Base-by-base conservation (phyloP, 2,888 invertebrate genomes). In the Xiphydria camelus region DNA sequence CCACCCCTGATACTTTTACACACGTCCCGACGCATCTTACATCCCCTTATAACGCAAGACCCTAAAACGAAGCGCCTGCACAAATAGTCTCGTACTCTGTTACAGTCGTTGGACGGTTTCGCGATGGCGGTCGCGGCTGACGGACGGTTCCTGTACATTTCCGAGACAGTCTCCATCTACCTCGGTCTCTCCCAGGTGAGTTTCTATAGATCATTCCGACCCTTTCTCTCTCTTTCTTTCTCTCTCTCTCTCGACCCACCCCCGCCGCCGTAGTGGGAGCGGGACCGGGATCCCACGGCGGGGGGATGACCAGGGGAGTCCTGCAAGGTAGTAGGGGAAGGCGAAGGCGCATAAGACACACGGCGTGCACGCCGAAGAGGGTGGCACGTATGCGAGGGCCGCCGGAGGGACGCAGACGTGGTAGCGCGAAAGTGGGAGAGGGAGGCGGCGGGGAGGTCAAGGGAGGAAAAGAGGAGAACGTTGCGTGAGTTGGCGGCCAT, bases 131-230 rank as follows among this genome's bases (percentile, higher is more conserved):
- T 99, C 60, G 94, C 94, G 41, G 90, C 93, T 58, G 96, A 96
- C 78, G 97, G 96, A 57, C 85, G 96, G 76, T 96, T 99, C 81
- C 86, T 99, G 76, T 99, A 99, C 84, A 96, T 99, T 82, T 98
- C 97, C 65, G 99, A 99, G 84, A 98, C 98, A 67, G 98, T 99
- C 70, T 99, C 98, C 76, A 96, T 98, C 79, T 98, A 98, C 83
- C 86, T 99, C 79, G 99, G 99, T 69, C 88, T 99, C 78, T 98
- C 97, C 78, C 98, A 98, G 89, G 95, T 94, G 81, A 84, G 85
- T 80, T 61, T 51, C 51, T 29, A 41, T 50, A 53, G 43, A 48
- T 57, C 49, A 19, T 50, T 29, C 36, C 22, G 32, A 36, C 25
- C 31, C 29, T 26, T 25, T 45, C 18, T 23, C 43, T 18, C 26